Percentiles rank a stretch among this genome's conserved stretches.
These are phyloP conservation scores for Pachyramphus minor DNA, from an alignment of 2,113 vertebrate genomes.

Conservation along the genomic window DNA sequence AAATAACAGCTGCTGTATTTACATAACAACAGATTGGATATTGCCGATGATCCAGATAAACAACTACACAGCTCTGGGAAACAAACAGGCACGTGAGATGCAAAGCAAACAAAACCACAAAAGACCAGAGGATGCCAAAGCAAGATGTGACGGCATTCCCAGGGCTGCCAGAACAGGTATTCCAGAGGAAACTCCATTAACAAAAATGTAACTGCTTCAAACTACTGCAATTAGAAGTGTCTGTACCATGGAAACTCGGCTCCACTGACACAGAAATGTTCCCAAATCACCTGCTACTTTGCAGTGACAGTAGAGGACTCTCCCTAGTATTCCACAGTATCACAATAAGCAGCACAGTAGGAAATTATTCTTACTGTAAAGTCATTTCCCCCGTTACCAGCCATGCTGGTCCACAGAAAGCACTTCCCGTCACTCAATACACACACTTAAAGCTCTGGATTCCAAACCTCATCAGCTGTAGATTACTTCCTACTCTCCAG, in stretches of 20 bases:
- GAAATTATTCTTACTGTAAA: neutral
- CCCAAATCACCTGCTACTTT: neutral
- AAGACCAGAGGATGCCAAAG: neutral
- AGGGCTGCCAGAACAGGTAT: neutral
- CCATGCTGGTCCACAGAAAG: neutral
- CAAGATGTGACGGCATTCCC: neutral
- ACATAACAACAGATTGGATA: constrained; percentile 39
- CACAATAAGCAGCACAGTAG: neutral
- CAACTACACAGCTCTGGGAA: neutral
- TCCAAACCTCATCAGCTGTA: neutral
- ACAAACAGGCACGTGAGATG: neutral
- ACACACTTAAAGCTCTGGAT: neutral
- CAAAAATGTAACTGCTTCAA: neutral
- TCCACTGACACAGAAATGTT: neutral
- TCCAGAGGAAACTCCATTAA: neutral
- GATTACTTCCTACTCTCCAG: neutral
- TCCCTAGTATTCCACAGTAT: neutral
- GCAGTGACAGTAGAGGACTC: neutral
- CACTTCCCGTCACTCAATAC: neutral
- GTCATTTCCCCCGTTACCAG: rapidly evolving
- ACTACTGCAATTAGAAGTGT: neutral
- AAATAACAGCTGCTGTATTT: constrained; percentile 34
- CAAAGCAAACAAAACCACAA: constrained; percentile 42
- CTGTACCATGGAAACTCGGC: neutral
- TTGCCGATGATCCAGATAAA: constrained; percentile 42